Evolutionary conservation across 1,140 invertebrate genomes (phyloP).

Genomic region (Leptopilina boulardi): DNA sequence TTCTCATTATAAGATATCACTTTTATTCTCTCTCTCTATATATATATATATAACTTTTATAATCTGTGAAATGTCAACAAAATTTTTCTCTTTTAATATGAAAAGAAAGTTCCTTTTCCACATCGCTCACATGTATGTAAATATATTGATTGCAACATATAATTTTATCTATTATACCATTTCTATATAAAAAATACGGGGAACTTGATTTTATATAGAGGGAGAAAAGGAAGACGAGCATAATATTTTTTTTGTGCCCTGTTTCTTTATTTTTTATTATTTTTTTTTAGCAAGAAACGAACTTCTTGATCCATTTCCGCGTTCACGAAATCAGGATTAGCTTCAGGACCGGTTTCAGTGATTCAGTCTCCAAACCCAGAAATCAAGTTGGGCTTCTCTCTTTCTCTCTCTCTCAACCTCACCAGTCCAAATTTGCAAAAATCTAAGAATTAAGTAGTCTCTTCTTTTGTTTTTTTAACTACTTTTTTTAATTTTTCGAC

Average conservation of each 20-base stretch:
- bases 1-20: too few relatives aligned
- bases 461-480: neutral
- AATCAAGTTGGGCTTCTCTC: constrained; percentile 21
- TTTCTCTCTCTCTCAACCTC: neutral
- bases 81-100: too few relatives aligned
- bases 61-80: too few relatives aligned
- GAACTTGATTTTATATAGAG: too few relatives aligned
- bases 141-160: too few relatives aligned
- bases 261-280: neutral
- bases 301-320: constrained; percentile 62
- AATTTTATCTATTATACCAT: too few relatives aligned
- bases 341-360: constrained; percentile 65
- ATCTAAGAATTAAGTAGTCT: neutral
- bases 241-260: constrained; percentile 57
- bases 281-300: constrained; percentile 49
- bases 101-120: too few relatives aligned
- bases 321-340: constrained; percentile 56
- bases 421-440: neutral
- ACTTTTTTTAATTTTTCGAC: neutral
- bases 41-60: too few relatives aligned
- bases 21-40: too few relatives aligned
- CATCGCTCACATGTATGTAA: too few relatives aligned
- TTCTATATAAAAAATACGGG: too few relatives aligned
- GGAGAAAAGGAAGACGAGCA: constrained; percentile 35
- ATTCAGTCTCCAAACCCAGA: constrained; percentile 51